Percentiles rank a stretch among this genome's conserved stretches.
Conservation (phyloP, 2,797 vertebrate genomes). For the Cynodonichthys magdalenae region DNA sequence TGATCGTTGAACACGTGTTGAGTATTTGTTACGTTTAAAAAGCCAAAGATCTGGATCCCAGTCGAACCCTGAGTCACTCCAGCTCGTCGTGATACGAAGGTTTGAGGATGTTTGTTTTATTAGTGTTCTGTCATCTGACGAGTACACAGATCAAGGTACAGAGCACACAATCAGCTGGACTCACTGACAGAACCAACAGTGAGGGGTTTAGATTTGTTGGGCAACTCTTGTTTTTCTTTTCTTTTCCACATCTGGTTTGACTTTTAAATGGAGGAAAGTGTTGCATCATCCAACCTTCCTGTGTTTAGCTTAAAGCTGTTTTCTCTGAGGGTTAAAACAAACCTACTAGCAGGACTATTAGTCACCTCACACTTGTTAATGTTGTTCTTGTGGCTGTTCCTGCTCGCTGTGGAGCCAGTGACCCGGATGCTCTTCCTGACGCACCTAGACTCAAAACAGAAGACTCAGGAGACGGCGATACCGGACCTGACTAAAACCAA, state of each 20-base stretch:
- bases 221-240: background rate
- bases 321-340: slow-evolving; percentile 37
- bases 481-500: no score
- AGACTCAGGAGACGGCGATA: no score
- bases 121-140: slow-evolving; percentile 38
- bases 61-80: slow-evolving; percentile 27
- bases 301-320: slow-evolving; percentile 15
- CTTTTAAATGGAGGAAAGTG: slow-evolving; percentile 25
- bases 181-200: slow-evolving; percentile 6
- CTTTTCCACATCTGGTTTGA: slow-evolving; percentile 66
- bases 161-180: slow-evolving; percentile 28
- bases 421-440: no score
- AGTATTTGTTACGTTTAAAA: background rate
- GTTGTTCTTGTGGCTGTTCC: no score
- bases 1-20: slow-evolving; percentile 22
- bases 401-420: no score
- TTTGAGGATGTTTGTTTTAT: slow-evolving; percentile 33
- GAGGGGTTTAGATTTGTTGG: background rate
- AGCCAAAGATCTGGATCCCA: slow-evolving; percentile 10
- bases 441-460: no score
- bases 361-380: no score
- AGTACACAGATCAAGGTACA: slow-evolving; percentile 60
- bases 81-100: slow-evolving; percentile 24
- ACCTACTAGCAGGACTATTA: background rate
- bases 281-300: slow-evolving; percentile 52